Evolutionary conservation across 2,113 vertebrate genomes (phyloP), one percentile per base, ranked within the genome.

Genomic region (Neoarius graeffei): DNA sequence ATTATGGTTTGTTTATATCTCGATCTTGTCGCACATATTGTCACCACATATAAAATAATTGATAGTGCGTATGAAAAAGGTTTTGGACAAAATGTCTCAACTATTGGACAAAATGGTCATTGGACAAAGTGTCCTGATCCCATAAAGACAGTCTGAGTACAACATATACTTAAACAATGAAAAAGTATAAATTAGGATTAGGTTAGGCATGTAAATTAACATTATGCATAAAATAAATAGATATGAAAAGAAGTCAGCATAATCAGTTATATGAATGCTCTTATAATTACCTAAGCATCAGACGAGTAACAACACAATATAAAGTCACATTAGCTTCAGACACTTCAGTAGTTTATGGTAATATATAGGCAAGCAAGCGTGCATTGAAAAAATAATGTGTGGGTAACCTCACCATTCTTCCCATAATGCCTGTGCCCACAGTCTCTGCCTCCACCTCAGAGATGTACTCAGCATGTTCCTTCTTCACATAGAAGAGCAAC

Each of bases 401-500:
- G 1, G 4, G 23, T 59, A 73, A 35, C 27, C 96, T 96, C 94
- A 99, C 98, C 98, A 99, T 99, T 87, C 97, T 96, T 60, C 98
- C 98, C 98, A 99, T 99, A 92, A 99, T 97, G 87, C 98, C 98
- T n/a, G 98, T 99, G 82, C 98, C 98, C 86, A 99, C 98, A 0
- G 94, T 96, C 93, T 98, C 98, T 0, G 93, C 94, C 93, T 98
- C 97, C 93, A 99, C 95, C 48, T 98, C 97, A 0, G 97, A 96
- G 91, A 99, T 92, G 90, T 96, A 93, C 15, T 94, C 85, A 4
- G 97, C 98, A 1, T 97, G 96, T 50, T 99, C 97, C 82, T 94
- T 95, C 92, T 94, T 99, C 89, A 99, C 96, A 0, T 97, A 99
- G 42, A 99, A 91, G 71, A 99, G 94, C 50, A 99, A 94, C 98